Percentiles rank a stretch among this genome's conserved stretches.
Evolutionary conservation across 2,888 invertebrate species (phyloP).

Genomic region (Caenorhabditis sp.): DNA sequence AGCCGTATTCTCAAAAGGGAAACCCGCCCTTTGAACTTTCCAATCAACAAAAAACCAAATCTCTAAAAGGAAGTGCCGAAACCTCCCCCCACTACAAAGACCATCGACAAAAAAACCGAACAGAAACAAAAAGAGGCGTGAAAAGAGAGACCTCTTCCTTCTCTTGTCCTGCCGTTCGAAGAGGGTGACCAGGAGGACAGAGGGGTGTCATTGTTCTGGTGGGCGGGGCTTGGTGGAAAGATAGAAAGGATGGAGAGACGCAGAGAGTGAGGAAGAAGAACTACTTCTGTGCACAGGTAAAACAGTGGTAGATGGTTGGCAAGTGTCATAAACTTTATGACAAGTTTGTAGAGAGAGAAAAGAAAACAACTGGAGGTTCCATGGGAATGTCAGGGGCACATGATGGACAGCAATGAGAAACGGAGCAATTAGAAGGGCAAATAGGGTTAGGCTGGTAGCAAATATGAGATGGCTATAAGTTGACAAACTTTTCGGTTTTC

Average conservation of each 20-base stretch:
- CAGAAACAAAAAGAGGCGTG: slow-evolving; percentile 21
- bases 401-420: slow-evolving; percentile 27
- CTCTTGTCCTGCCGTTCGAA: not conserved
- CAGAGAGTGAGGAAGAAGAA: not conserved
- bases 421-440: slow-evolving; percentile 31
- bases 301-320: not conserved
- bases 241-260: not conserved
- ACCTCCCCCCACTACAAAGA: not conserved
- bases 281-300: slow-evolving; percentile 8
- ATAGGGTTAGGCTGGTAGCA: slow-evolving; percentile 13
- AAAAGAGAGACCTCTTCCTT: slow-evolving; percentile 10
- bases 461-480: slow-evolving; percentile 14
- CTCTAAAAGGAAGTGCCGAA: slow-evolving; percentile 9
- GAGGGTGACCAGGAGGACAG: not conserved
- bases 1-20: not conserved
- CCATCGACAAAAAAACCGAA: slow-evolving; percentile 12
- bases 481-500: not conserved
- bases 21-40: not conserved
- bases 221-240: slow-evolving; percentile 4
- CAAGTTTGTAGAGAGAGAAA: not conserved
- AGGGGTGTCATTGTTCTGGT: slow-evolving; percentile 15
- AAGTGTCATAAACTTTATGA: slow-evolving; percentile 43
- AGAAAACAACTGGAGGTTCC: slow-evolving; percentile 9
- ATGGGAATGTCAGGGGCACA: slow-evolving; percentile 18
- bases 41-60: not conserved